These are phyloP conservation scores for Athrips mouffetella DNA, from an alignment of 2,888 invertebrate species.

Conservation along the genomic window DNA sequence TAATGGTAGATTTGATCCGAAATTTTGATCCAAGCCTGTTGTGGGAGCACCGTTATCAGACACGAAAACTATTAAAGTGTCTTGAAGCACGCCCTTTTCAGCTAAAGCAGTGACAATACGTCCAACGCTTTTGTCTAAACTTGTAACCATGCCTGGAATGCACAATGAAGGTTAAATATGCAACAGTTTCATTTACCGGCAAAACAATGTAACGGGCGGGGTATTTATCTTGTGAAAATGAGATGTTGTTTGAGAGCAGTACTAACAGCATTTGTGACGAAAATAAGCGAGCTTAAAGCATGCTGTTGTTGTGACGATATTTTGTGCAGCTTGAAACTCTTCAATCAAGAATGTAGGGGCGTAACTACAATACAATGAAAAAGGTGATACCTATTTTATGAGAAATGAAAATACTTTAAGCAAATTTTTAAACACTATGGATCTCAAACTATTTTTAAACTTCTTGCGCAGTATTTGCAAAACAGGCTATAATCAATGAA, in stretches of 20 bases:
- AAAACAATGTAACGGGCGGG: neutral
- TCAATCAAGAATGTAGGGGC: too few relatives aligned
- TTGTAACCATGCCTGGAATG: slow-evolving; percentile 80
- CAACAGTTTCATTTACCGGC: slow-evolving; percentile 23
- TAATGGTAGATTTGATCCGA: slow-evolving; percentile 85
- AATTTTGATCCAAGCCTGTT: slow-evolving; percentile 82
- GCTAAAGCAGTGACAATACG: slow-evolving; percentile 83
- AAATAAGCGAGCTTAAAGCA: neutral
- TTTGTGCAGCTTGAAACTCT: too few relatives aligned
- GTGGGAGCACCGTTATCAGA: slow-evolving; percentile 94
- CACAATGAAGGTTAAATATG: slow-evolving; percentile 4
- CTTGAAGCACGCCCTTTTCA: slow-evolving; percentile 82
- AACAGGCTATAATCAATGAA: too few relatives aligned
- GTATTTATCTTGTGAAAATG: slow-evolving; percentile 60
- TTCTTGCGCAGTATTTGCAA: too few relatives aligned
- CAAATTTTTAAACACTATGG: too few relatives aligned
- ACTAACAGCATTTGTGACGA: neutral
- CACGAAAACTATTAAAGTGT: slow-evolving; percentile 91
- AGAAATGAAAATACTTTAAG: too few relatives aligned
- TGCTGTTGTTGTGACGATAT: neutral
- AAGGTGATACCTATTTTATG: too few relatives aligned
- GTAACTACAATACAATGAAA: too few relatives aligned
- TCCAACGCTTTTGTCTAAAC: slow-evolving; percentile 90
- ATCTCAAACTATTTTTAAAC: too few relatives aligned
- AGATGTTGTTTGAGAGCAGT: slow-evolving; percentile 27